A percentile compares a stretch with the other conserved stretches of the same genome.
phyloP scores from a whole-genome alignment of 2,888 invertebrate species.

The Amblyteles armatorius region DNA sequence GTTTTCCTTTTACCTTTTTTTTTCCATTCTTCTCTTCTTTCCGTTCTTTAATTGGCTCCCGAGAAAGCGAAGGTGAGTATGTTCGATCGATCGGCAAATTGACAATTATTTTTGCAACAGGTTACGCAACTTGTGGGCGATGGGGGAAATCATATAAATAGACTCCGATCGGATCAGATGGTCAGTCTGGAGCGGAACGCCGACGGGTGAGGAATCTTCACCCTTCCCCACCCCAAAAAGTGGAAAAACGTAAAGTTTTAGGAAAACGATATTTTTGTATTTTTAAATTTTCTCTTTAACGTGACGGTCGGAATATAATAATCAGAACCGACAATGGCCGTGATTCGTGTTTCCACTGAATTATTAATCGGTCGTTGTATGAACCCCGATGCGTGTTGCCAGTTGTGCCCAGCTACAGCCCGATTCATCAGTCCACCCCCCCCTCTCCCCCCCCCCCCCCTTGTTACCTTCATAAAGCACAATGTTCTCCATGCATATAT shows the following conservation, averaged over 20 bases:
- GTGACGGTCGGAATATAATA: neutral
- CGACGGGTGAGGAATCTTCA: too few relatives aligned
- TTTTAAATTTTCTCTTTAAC: neutral
- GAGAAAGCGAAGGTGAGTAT: neutral
- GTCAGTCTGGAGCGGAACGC: neutral
- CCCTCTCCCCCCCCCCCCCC: too few relatives aligned
- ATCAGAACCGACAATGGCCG: neutral
- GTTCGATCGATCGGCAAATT: neutral
- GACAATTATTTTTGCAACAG: slow-evolving; percentile 15
- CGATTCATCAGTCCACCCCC: slow-evolving; percentile 17
- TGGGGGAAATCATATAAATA: neutral
- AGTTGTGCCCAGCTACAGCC: neutral
- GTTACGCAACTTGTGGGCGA: neutral
- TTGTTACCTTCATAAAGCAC: slow-evolving; percentile 16
- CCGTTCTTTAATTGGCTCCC: neutral
- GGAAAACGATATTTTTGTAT: neutral
- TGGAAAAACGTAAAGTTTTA: too few relatives aligned
- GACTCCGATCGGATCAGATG: neutral
- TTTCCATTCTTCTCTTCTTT: neutral
- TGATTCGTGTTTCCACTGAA: neutral
- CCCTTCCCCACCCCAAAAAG: too few relatives aligned
- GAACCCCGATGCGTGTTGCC: neutral
- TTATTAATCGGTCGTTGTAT: slow-evolving; percentile 21
- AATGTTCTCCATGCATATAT: slow-evolving; percentile 30
- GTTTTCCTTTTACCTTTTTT: neutral